Evolutionary conservation across 2,888 invertebrate species (phyloP), one percentile per base, ranked within the genome.

Genomic region (Ischnura elegans): DNA sequence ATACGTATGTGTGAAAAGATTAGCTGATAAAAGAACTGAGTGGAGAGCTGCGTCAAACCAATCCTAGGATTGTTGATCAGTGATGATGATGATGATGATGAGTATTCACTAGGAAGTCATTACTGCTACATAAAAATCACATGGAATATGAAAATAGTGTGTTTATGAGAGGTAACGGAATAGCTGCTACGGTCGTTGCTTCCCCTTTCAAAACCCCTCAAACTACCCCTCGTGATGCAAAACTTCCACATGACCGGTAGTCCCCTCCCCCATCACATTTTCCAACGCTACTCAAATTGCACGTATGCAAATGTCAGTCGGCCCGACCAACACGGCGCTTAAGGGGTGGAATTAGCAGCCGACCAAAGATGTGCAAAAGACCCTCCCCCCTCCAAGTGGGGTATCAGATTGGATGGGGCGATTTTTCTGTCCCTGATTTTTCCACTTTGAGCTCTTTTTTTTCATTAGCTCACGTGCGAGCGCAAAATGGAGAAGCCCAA

Each of bases 251-350:
- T 16, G 8, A 47, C 47, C 47, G 8, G 25, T 25, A 6, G 5
- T 29, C 76, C 76, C n/a, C 76, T 13, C 76, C 36, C 45, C 0
- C 61, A 42, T 29, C 43, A 13, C 3, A n/a, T n/a, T n/a, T n/a
- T n/a, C n/a, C n/a, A 21, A 1, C 42, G 21, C 86, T 13, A 86
- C 86, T 86, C 86, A 46, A 86, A 86, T 46, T 61, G 42, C 42
- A 61, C 55, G 66, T 66, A 90, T 90, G 90, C 61, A 43, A 90
- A 90, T 66, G 61, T 43, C 61, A 43, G 61, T n/a, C 55, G 25
- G 61, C 36, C 47, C 61, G 43, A 51, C 47, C 61, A n/a, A 51
- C 51, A 51, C 87, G 61, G 61, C 66, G 25, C 61, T 55, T 61
- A 61, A 42, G 36, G 43, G 61, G 61, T 43, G 43, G 55, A 66